A percentile compares a stretch with the other conserved stretches of the same genome.
phyloP scores from a whole-genome alignment of 2,888 invertebrate genomes.

The Hyalella azteca region DNA sequence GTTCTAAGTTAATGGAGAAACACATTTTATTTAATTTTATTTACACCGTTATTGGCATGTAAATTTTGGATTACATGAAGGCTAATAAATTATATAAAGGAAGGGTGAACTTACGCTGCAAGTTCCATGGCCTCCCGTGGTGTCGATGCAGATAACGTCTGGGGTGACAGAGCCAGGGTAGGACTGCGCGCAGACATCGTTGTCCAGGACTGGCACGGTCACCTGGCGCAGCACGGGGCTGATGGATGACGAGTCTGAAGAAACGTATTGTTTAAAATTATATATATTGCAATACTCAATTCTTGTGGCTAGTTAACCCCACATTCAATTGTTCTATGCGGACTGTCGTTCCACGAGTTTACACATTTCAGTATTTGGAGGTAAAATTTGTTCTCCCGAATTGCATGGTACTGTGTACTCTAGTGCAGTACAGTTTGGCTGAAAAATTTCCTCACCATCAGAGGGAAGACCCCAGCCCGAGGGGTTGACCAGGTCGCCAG shows the following conservation, averaged over 20 bases:
- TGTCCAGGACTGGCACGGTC: slow-evolving; percentile 36
- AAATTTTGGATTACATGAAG: no score
- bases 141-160: slow-evolving; percentile 48
- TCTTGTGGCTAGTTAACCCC: background rate
- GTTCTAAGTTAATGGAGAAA: background rate
- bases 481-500: slow-evolving; percentile 25
- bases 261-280: background rate
- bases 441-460: background rate
- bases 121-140: slow-evolving; percentile 50
- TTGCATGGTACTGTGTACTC: no score
- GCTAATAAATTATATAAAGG: background rate
- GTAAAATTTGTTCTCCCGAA: no score
- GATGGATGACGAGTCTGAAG: background rate
- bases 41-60: no score
- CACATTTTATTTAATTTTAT: no score
- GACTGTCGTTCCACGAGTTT: no score
- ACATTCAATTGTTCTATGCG: background rate
- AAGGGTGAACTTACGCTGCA: slow-evolving; percentile 50
- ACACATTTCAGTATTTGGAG: no score
- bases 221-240: slow-evolving; percentile 38
- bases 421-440: background rate
- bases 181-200: slow-evolving; percentile 23
- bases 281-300: background rate
- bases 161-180: slow-evolving; percentile 41
- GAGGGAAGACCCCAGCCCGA: slow-evolving; percentile 32